These are phyloP conservation scores for Schizotus pectinicornis DNA, from an alignment of 2,888 invertebrate genomes.

Conservation along the genomic window DNA sequence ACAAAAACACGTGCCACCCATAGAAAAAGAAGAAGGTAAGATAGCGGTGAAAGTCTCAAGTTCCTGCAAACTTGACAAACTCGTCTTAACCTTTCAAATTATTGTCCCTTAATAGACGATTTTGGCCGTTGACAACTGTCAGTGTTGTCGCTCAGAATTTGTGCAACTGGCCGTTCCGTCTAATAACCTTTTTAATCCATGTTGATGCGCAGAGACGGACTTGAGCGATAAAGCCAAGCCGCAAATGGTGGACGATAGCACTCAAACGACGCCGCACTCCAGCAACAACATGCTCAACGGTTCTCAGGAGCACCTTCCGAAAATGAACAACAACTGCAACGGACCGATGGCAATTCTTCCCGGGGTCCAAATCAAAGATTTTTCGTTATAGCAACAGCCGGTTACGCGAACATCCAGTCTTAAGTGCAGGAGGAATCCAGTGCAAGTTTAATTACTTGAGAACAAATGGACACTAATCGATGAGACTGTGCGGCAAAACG, in stretches of 20 bases:
- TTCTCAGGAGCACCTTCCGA: constrained; percentile 47
- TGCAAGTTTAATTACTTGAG: constrained; percentile 49
- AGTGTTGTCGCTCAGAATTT: too few relatives aligned
- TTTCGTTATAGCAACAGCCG: constrained; percentile 54
- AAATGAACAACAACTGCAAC: constrained; percentile 55
- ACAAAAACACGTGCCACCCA: constrained; percentile 66
- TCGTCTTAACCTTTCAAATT: too few relatives aligned
- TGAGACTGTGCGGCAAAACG: constrained; percentile 11
- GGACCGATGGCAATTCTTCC: constrained; percentile 52
- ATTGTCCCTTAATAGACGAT: too few relatives aligned
- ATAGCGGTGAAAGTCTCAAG: too few relatives aligned
- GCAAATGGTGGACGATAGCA: constrained; percentile 51
- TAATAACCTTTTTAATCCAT: too few relatives aligned
- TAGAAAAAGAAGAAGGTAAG: constrained; percentile 45
- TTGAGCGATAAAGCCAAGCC: constrained; percentile 41
- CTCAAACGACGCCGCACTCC: constrained; percentile 52
- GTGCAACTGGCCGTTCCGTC: neutral
- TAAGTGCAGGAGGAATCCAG: constrained; percentile 52
- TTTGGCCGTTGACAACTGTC: too few relatives aligned
- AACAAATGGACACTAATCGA: neutral
- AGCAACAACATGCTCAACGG: constrained; percentile 42
- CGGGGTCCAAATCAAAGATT: constrained; percentile 49
- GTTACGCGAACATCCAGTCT: constrained; percentile 52
- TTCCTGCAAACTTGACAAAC: too few relatives aligned
- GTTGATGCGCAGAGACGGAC: constrained; percentile 15